Base-by-base conservation (phyloP, 2,888 invertebrate genomes). In the Drosophila kuntzei region DNA sequence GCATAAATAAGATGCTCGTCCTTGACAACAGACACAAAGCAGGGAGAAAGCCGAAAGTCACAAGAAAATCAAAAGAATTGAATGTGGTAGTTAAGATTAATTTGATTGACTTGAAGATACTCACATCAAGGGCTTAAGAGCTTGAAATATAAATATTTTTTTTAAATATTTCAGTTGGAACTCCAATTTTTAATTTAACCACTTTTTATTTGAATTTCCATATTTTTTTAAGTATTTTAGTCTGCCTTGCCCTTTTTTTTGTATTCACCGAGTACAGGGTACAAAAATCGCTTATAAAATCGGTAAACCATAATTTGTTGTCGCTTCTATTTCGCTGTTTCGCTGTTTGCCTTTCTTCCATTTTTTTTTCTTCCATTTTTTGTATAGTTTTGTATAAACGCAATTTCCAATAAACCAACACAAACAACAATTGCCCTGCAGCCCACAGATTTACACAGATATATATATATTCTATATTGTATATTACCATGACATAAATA, bases 221-320 rank as follows among this genome's bases (percentile, higher is more conserved):
- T 3, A 16, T 4, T 37, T 3, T 9, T 20, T 6, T 20, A 5
- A 20, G 5, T 12, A 12, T 2, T 11, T 2, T 20, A 5, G 12
- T 12, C 39, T 20, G 6, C 20, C 6, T 12, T 12, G 39, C 16
- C 11, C 22, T 22, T 3, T 4, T 14, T 14, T 12, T 16, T 1
- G 11, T 11, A 46, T 46, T 16, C 11, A 14, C 16, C 16, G 3
- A 29, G 12, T 32, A 27, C 27, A 32, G 37, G 43, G 58, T 32
- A 25, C 29, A 43, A 39, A 63, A 70, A 60, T 32, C 60, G 71
- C 73, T 76, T 83, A 76, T 86, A 72, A 88, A 79, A 73, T 79
- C 88, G 64, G 60, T 76, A 55, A 71, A 55, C 63, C 79, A 88
- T 86, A 84, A 84, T 87, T 84, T 89, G 87, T 70, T 76, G 80